Percentiles rank a stretch among this genome's conserved stretches.
Conservation (phyloP, 2,113 vertebrate genomes). For the Grammomys dolichurus region DNA sequence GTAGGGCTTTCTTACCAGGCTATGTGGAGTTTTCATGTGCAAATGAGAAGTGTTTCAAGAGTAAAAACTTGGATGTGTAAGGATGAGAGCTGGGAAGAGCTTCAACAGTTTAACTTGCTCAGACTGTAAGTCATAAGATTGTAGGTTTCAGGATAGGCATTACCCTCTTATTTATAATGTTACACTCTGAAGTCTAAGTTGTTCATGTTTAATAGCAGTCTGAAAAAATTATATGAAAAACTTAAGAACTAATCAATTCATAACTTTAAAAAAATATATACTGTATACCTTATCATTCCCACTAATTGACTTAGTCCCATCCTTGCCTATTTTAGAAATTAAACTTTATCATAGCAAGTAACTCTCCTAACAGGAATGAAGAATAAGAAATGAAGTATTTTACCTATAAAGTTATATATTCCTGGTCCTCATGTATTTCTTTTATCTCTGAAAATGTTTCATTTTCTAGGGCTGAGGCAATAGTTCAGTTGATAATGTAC, state of each 20-base stretch:
- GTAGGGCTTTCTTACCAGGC: not conserved
- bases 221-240: not conserved
- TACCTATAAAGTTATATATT: not conserved
- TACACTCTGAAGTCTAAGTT: not conserved
- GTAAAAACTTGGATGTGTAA: not conserved
- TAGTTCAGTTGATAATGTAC: not conserved
- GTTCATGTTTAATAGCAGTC: no score
- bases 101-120: no score
- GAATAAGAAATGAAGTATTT: not conserved
- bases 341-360: not conserved
- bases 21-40: not conserved
- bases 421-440: not conserved
- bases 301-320: not conserved
- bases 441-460: not conserved
- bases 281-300: not conserved
- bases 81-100: not conserved
- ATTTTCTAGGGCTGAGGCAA: no score
- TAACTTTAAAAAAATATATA: not conserved
- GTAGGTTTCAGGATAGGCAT: not conserved
- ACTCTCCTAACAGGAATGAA: not conserved
- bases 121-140: not conserved
- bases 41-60: not conserved
- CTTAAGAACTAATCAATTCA: not conserved
- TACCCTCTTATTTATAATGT: not conserved
- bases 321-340: not conserved